Percentiles rank a stretch among this genome's conserved stretches.
Evolutionary conservation across 2,888 invertebrate genomes (phyloP).

Genomic region (Candidula unifasciata): DNA sequence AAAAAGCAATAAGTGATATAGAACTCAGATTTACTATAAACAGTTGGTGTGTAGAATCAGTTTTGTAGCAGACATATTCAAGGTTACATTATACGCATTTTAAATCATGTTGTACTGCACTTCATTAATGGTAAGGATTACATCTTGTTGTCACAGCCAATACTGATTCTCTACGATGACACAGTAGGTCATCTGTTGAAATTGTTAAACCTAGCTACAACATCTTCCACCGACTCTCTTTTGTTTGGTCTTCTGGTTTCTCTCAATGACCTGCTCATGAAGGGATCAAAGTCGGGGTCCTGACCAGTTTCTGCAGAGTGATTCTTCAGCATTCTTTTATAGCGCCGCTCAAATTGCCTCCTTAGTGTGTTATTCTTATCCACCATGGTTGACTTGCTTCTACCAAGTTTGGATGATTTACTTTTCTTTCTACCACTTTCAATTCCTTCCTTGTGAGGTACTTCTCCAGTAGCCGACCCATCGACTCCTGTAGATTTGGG

Average conservation of each 20-base stretch:
- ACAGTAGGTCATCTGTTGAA: conserved; percentile 57
- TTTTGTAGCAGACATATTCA: neutral
- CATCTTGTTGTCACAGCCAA: neutral
- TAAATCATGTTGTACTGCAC: neutral
- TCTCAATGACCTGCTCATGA: conserved; percentile 49
- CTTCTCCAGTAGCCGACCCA: neutral
- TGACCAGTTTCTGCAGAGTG: conserved; percentile 58
- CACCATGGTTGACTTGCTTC: conserved; percentile 57
- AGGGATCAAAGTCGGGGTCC: conserved; percentile 54
- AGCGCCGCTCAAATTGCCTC: conserved; percentile 68
- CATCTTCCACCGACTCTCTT: conserved; percentile 58
- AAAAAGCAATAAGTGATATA: neutral
- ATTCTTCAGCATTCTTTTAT: conserved; percentile 61
- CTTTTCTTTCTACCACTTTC: conserved; percentile 45
- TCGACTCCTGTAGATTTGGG: neutral
- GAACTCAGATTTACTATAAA: neutral
- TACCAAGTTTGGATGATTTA: conserved; percentile 48
- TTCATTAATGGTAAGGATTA: neutral
- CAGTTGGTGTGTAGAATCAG: neutral
- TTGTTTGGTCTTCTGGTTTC: conserved; percentile 30
- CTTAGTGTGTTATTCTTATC: conserved; percentile 68
- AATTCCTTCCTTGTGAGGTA: neutral
- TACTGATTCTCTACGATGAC: neutral
- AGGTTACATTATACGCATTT: too few relatives aligned
- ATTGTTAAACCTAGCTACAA: conserved; percentile 59